These are phyloP conservation scores for Thinocorus orbignyianus DNA, from an alignment of 2,113 vertebrate species.

Conservation along the genomic window DNA sequence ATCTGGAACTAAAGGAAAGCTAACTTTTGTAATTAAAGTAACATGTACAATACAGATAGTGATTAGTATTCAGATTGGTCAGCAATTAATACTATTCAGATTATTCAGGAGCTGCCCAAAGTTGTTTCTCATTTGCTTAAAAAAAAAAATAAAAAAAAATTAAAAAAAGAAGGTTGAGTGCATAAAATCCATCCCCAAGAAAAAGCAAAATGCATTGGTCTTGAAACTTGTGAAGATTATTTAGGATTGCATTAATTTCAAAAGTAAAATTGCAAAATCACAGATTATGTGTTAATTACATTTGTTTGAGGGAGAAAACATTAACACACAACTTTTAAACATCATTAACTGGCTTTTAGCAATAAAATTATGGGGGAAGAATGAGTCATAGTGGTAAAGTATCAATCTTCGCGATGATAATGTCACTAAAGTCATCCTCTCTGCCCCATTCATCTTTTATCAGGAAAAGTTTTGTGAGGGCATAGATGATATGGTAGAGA, in stretches of 20 bases:
- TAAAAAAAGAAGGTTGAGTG: background rate
- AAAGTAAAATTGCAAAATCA: background rate
- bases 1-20: background rate
- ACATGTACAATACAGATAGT: background rate
- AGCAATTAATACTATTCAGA: background rate
- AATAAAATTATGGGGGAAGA: background rate
- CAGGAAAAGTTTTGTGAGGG: background rate
- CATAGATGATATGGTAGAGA: background rate
- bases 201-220: background rate
- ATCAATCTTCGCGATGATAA: background rate
- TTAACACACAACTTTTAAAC: constrained; percentile 12
- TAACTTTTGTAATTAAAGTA: background rate
- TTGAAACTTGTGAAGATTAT: background rate
- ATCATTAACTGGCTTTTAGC: constrained; percentile 29
- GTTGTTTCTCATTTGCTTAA: background rate
- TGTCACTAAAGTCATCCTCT: background rate
- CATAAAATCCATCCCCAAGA: background rate
- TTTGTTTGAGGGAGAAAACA: constrained; percentile 2
- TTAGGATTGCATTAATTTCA: background rate
- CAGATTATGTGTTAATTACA: background rate
- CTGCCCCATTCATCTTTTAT: background rate
- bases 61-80: background rate
- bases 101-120: background rate
- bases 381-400: background rate
- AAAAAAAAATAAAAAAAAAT: background rate